These are phyloP conservation scores for Physocephala rufipes DNA, from an alignment of 2,888 invertebrate genomes.

Conservation along the genomic window DNA sequence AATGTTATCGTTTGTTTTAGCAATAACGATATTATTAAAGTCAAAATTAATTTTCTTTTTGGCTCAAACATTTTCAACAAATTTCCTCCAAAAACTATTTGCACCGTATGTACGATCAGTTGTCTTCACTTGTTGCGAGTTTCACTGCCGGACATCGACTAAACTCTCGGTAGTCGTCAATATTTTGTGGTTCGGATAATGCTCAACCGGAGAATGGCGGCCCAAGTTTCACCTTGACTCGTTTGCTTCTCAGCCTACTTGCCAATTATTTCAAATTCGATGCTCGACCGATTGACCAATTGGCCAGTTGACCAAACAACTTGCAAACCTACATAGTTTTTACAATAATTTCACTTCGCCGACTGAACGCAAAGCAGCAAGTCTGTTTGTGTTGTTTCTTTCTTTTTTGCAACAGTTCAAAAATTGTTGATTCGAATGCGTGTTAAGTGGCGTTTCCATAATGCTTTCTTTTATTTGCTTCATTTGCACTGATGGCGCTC, in stretches of 20 bases:
- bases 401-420: no score
- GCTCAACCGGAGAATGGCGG: slow-evolving; percentile 14
- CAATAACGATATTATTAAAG: background rate
- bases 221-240: slow-evolving; percentile 33
- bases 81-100: background rate
- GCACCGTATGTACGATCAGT: background rate
- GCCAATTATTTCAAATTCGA: background rate
- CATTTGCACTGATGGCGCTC: background rate
- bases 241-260: background rate
- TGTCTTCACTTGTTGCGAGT: background rate
- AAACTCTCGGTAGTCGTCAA: slow-evolving; percentile 8
- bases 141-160: slow-evolving; percentile 33
- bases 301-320: no score
- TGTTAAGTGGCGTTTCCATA: no score
- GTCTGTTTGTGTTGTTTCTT: no score
- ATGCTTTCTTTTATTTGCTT: background rate
- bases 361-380: no score
- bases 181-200: background rate
- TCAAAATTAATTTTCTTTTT: slow-evolving; percentile 2
- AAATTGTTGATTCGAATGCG: no score
- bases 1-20: background rate
- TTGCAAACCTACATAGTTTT: no score
- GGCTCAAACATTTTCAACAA: slow-evolving; percentile 22
- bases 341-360: no score
- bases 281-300: no score